These are phyloP conservation scores for Acanthosepion esculentum DNA, from an alignment of 2,888 invertebrate genomes.

Conservation along the genomic window DNA sequence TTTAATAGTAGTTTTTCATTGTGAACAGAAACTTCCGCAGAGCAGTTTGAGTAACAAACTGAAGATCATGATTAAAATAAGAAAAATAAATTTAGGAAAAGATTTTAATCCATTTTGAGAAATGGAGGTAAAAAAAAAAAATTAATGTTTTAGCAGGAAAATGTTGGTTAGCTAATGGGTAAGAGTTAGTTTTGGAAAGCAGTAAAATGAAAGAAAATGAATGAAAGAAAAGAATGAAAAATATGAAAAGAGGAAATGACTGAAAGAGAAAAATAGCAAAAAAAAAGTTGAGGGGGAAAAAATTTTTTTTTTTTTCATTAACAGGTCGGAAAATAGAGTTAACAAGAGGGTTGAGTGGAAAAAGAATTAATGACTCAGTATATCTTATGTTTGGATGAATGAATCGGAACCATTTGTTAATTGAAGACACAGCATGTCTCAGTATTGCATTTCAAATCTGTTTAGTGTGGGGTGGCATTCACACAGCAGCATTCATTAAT, in stretches of 20 bases:
- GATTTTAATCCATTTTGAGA: not conserved
- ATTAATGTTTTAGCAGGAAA: not conserved
- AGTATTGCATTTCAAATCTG: not conserved
- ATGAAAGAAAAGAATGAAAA: not conserved
- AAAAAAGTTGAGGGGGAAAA: not conserved
- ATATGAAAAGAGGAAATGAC: not conserved
- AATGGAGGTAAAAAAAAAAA: not conserved
- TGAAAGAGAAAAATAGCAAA: not conserved
- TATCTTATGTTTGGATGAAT: not conserved
- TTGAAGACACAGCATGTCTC: not conserved
- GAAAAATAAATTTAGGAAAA: not conserved
- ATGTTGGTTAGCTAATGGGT: not conserved
- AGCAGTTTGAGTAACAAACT: not conserved
- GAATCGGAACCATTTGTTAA: not conserved
- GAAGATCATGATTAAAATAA: too few species aligned
- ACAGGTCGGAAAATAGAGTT: not conserved
- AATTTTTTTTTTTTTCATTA: not conserved
- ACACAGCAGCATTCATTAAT: not conserved
- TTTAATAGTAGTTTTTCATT: not conserved
- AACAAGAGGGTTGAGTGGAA: not conserved
- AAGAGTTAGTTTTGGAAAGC: too few species aligned
- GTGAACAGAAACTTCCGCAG: not conserved
- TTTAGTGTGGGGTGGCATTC: not conserved
- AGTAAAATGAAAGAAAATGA: not conserved
- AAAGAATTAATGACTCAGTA: not conserved